Conservation (phyloP, 2,797 vertebrate genomes). For the Eulemur albifrons region DNA sequence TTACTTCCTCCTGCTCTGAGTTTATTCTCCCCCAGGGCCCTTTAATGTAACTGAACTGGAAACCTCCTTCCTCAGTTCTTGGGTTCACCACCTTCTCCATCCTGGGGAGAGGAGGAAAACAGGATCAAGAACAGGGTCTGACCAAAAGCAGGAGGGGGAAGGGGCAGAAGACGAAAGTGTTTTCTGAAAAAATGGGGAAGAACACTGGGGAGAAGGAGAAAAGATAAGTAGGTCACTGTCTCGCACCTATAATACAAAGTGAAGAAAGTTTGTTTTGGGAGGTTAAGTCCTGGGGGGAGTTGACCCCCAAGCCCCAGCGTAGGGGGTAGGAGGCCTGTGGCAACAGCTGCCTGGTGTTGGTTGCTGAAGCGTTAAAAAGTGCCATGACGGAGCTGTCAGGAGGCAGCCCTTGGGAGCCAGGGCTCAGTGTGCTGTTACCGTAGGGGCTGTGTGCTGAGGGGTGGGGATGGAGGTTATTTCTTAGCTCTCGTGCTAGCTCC, state of each 20-base stretch:
- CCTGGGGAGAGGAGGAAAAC: slow-evolving; percentile 61
- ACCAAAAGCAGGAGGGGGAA: slow-evolving; percentile 52
- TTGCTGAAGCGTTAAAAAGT: slow-evolving; percentile 85
- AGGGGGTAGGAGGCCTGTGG: slow-evolving; percentile 74
- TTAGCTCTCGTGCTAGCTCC: slow-evolving; percentile 80
- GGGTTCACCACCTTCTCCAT: slow-evolving; percentile 63
- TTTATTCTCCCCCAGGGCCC: slow-evolving; percentile 35
- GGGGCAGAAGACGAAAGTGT: slow-evolving; percentile 56
- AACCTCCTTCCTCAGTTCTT: slow-evolving; percentile 50
- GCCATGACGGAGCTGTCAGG: slow-evolving; percentile 82
- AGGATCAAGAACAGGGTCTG: slow-evolving; percentile 56
- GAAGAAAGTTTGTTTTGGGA: slow-evolving; percentile 83
- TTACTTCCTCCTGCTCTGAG: slow-evolving; percentile 51
- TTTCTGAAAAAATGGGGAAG: slow-evolving; percentile 55
- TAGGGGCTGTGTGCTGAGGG: slow-evolving; percentile 80
- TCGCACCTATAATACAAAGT: slow-evolving; percentile 86
- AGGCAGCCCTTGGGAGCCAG: slow-evolving; percentile 76
- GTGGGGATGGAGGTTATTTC: slow-evolving; percentile 80
- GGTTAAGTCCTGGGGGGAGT: slow-evolving; percentile 79
- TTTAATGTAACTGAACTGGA: slow-evolving; percentile 31
- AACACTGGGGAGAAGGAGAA: slow-evolving; percentile 52
- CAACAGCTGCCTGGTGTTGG: slow-evolving; percentile 80
- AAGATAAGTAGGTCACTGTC: slow-evolving; percentile 76
- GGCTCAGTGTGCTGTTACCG: slow-evolving; percentile 78
- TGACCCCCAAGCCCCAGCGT: slow-evolving; percentile 54